phyloP scores from a whole-genome alignment of 2,888 invertebrate genomes.

The Quadroppia sp. region DNA sequence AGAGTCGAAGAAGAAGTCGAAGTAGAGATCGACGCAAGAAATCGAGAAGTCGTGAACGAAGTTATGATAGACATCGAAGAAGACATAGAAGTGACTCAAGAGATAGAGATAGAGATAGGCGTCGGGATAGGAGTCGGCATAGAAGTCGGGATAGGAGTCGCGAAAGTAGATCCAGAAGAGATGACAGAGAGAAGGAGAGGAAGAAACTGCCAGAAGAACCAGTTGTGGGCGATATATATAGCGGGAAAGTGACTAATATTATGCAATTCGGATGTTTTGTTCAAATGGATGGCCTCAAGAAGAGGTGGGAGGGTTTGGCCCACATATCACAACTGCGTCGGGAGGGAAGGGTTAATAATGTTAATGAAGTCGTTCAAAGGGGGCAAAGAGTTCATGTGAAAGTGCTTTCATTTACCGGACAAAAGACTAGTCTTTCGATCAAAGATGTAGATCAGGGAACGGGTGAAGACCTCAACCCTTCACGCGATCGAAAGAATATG shows the following conservation, averaged over 20 bases:
- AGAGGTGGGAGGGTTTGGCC: constrained; percentile 87
- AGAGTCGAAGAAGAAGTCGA: constrained; percentile 42
- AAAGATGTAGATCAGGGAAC: constrained; percentile 95
- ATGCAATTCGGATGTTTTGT: constrained; percentile 99
- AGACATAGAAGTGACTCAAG: constrained; percentile 43
- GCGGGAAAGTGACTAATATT: constrained; percentile 88
- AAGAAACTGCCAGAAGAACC: constrained; percentile 55
- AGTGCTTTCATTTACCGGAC: constrained; percentile 84
- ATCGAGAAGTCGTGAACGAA: constrained; percentile 42
- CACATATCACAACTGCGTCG: constrained; percentile 89
- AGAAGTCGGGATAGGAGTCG: constrained; percentile 49
- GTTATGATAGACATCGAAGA: constrained; percentile 46
- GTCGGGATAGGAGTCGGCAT: constrained; percentile 49
- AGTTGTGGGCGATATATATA: constrained; percentile 67
- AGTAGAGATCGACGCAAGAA: constrained; percentile 40
- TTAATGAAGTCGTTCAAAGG: constrained; percentile 83
- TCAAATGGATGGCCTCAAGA: constrained; percentile 82
- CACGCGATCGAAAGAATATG: constrained; percentile 55
- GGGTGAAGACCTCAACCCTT: constrained; percentile 90
- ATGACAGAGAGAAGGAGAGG: constrained; percentile 46
- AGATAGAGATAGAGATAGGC: constrained; percentile 50
- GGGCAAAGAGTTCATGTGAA: constrained; percentile 80
- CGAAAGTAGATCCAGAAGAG: constrained; percentile 47
- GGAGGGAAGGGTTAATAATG: constrained; percentile 89
- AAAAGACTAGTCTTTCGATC: constrained; percentile 92